Evolutionary conservation across 1,140 invertebrate species (phyloP).

Genomic region (Lanistes nyassanus): DNA sequence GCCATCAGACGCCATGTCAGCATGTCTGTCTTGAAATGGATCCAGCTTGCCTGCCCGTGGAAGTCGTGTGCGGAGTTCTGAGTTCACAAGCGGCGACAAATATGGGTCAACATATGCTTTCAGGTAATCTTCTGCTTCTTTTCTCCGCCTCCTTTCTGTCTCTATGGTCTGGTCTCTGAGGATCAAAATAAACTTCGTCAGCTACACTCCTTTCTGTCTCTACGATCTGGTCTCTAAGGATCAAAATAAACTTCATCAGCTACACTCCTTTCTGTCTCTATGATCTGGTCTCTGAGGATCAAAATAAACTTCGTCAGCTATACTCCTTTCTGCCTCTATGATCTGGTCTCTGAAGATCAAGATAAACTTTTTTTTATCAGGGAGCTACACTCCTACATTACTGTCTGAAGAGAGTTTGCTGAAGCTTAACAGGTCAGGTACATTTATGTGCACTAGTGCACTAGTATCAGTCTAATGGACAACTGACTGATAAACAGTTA

Average conservation of each 20-base stretch:
- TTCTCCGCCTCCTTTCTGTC: constrained; percentile 27
- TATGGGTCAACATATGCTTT: constrained; percentile 32
- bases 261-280: constrained; percentile 31
- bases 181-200: neutral
- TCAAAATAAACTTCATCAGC: neutral
- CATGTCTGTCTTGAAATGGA: constrained; percentile 27
- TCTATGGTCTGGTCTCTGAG: constrained; percentile 33
- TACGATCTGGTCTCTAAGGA: constrained; percentile 32
- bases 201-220: constrained; percentile 27
- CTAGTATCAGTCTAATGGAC: no score
- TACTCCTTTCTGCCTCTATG: constrained; percentile 29
- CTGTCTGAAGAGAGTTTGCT: no score
- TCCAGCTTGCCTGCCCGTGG: constrained; percentile 36
- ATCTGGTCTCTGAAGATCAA: constrained; percentile 30
- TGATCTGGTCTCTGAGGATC: constrained; percentile 30
- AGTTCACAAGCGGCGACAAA: constrained; percentile 27
- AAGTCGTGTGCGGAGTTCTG: constrained; percentile 36
- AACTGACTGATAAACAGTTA: no score
- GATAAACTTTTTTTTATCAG: no score
- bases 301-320: no score
- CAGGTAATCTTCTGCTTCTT: constrained; percentile 31
- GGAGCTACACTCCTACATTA: no score
- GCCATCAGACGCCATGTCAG: neutral
- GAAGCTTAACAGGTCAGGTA: no score
- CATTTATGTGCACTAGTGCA: no score